Evolutionary conservation across 2,888 invertebrate species (phyloP), one percentile per base, ranked within the genome.

Genomic region (Hipparchia semele): DNA sequence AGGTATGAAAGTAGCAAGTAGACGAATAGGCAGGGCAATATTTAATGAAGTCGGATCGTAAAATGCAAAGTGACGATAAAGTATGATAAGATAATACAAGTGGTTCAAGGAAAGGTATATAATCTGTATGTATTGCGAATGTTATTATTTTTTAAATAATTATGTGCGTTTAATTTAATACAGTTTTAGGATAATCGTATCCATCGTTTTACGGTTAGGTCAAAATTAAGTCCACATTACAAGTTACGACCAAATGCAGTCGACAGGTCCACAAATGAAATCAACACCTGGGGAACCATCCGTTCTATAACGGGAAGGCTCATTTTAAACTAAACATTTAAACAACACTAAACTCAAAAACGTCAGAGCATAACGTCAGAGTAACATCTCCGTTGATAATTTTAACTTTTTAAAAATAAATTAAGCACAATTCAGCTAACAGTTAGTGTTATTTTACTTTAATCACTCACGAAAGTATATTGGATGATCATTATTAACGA

Each of bases 51-150:
- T n/a, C 73, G 53, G 69, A 74, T 65, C 64, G 66, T 73, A 73
- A 54, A n/a, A 74, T 71, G 75, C 74, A 72, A 75, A 76, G 51
- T 66, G 46, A 72, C 51, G 72, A 74, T 80, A 82, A 78, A 75
- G 70, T 72, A 71, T 65, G 90, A 91, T 90, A 84, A 90, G 90
- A 90, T 88, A 88, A 66, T 70, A 74, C 75, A 92, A 87, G 79
- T 90, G 80, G 91, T 83, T 80, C 90, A 89, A 88, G 87, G 86
- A 86, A 87, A 23, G 23, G 23, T 23, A 23, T 23, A 84, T 84
- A 80, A 81, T 23, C 23, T 23, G 23, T 23, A 83, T 68, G 68
- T 9, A 60, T 9, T 46, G 58, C 58, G 23, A 58, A 58, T 58
- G 13, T 56, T 56, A 56, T 13, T 56, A 56, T 8, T 23, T 53